Evolutionary conservation across 1,140 invertebrate species (phyloP), one percentile per base, ranked within the genome.

Genomic region (Cataglyphis hispanica): DNA sequence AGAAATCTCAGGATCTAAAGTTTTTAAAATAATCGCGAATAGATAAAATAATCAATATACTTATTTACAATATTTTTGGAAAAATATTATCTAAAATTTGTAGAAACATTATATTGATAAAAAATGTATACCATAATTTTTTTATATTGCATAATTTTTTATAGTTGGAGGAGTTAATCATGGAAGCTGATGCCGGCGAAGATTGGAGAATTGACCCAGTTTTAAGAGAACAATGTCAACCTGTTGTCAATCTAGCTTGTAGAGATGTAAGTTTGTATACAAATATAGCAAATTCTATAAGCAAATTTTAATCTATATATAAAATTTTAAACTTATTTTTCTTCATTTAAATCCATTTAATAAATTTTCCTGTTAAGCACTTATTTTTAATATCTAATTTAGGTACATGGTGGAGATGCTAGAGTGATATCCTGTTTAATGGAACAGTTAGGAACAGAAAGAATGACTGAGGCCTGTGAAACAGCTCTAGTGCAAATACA

Each of bases 121-220:
- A 4, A 25, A 31, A 16, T 37, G 19, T n/a, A 1, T 75, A 80
- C 61, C 7, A 61, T 27, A 77, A 5, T 86, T 13, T 34, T 31
- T 25, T 84, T 56, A 72, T 34, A 34, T 84, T 5, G 22, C 46
- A 64, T 87, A 22, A 37, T 75, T 89, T 88, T 84, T n/a, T n/a
- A n/a, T n/a, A 97, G 95, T 93, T 99, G 50, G 98, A 98, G 94
- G 94, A 95, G 22, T 93, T 99, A 46, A 95, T 99, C 1, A 97
- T 98, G 94, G 97, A 97, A 89, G 96, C 97, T 16, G 98, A 99
- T 95, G 97, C 96, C 37, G 98, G 97, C 8, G 98, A 98, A 94
- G 98, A 99, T 94, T 99, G 98, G 98, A 96, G 97, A 93, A 98
- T 98, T 0, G 98, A 99, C 96, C 98, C 98, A 27, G 96, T 99